These are phyloP conservation scores for Calosoma granatense DNA, from an alignment of 1,140 invertebrate genomes.

Conservation along the genomic window DNA sequence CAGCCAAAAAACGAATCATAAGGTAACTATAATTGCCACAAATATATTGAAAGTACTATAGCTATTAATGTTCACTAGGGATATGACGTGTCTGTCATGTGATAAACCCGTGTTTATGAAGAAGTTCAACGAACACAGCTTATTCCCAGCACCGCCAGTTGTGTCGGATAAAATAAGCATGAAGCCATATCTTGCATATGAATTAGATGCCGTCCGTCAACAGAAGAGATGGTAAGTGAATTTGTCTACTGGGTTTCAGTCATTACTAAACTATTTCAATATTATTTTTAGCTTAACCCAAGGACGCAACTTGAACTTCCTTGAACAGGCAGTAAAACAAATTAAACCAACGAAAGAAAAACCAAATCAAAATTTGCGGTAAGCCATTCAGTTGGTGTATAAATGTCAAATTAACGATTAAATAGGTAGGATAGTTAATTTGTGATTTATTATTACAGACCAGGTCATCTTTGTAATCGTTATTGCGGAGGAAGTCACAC, in stretches of 20 bases:
- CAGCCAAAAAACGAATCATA: constrained; percentile 38
- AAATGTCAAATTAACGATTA: no score
- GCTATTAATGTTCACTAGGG: no score
- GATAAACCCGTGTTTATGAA: constrained; percentile 58
- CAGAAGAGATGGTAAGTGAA: constrained; percentile 33
- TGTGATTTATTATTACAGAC: constrained; percentile 14
- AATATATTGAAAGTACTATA: constrained; percentile 2
- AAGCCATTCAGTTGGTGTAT: not conserved
- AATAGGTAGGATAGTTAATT: no score
- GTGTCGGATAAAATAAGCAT: constrained; percentile 43
- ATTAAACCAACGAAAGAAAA: constrained; percentile 10
- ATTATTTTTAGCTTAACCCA: constrained; percentile 28
- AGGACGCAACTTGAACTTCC: constrained; percentile 33
- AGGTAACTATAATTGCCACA: constrained; percentile 15
- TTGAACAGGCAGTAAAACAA: constrained; percentile 29
- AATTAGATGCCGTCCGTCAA: constrained; percentile 48
- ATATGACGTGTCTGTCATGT: constrained; percentile 63
- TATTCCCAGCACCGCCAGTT: constrained; percentile 33
- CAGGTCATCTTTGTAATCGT: constrained; percentile 52
- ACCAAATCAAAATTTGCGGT: not conserved
- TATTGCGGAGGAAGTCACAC: constrained; percentile 67
- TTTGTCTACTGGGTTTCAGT: constrained; percentile 7
- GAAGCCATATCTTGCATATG: constrained; percentile 55
- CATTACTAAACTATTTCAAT: no score
- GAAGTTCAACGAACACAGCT: constrained; percentile 40